Evolutionary conservation across 2,797 vertebrate genomes (phyloP).

Genomic region (Phrynocephalus guinanensis): DNA sequence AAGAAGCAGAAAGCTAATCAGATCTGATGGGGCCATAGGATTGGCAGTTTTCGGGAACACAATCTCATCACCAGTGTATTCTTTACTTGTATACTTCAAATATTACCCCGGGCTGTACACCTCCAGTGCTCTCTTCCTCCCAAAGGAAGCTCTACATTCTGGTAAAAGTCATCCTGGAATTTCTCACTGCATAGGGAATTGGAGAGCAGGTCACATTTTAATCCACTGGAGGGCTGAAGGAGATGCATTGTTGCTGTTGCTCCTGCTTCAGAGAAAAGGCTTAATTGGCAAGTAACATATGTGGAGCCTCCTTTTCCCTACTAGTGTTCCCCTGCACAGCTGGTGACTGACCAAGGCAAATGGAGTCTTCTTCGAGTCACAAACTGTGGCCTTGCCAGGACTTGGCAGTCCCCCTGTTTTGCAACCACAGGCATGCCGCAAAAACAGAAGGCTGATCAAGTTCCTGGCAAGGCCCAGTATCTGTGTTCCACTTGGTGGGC

Average conservation of each 20-base stretch:
- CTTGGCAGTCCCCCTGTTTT: background rate
- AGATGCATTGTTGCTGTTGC: background rate
- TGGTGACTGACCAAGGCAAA: background rate
- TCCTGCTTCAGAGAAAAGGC: background rate
- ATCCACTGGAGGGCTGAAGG: background rate
- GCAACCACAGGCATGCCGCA: constrained; percentile 3
- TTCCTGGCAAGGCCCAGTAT: constrained; percentile 12
- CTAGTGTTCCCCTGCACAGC: background rate
- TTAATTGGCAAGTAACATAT: background rate
- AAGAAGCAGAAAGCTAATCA: no score
- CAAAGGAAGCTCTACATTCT: background rate
- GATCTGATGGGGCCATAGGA: no score
- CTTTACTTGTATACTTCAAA: background rate
- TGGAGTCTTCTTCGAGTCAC: background rate
- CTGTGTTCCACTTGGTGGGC: constrained; percentile 9
- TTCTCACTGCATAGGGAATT: background rate
- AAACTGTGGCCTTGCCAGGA: background rate
- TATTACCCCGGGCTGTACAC: background rate
- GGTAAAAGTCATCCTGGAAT: background rate
- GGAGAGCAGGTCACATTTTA: background rate
- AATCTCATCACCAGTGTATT: background rate
- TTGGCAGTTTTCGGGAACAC: no score
- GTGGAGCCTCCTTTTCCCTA: background rate
- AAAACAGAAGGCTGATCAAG: constrained; percentile 18
- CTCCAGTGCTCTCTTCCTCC: background rate